Conservation (phyloP, 2,797 vertebrate species). For the Xenopus petersii region DNA sequence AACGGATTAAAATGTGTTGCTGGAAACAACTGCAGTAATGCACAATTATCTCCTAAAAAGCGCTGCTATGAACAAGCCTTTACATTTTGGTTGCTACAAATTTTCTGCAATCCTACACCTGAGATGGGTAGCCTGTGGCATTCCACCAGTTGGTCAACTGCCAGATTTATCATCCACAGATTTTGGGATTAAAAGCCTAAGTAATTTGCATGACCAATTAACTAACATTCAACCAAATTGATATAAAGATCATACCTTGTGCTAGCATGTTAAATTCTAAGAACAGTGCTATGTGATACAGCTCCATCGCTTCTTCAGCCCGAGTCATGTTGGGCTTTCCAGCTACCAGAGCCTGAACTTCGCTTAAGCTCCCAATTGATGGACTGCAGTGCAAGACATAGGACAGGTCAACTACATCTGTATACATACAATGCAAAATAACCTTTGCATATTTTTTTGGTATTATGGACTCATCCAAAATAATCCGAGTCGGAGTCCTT, state of each 20-base stretch:
- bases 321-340: constrained; percentile 88
- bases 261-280: constrained; percentile 98
- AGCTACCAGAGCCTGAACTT: constrained; percentile 93
- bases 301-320: constrained; percentile 98
- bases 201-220: too few relatives aligned
- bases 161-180: too few relatives aligned
- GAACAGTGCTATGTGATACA: constrained; percentile 97
- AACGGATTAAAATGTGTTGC: too few relatives aligned
- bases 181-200: too few relatives aligned
- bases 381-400: constrained; percentile 88
- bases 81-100: too few relatives aligned
- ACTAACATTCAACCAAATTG: not conserved
- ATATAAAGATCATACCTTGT: constrained; percentile 76
- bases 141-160: too few relatives aligned
- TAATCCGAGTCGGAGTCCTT: constrained; percentile 92
- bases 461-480: constrained; percentile 97
- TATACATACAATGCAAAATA: constrained; percentile 98
- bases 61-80: too few relatives aligned
- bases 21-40: too few relatives aligned
- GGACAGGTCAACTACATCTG: constrained; percentile 89
- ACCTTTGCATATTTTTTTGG: constrained; percentile 96
- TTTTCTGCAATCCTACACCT: too few relatives aligned
- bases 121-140: too few relatives aligned
- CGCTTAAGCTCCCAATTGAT: constrained; percentile 90
- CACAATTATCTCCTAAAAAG: too few relatives aligned